phyloP scores from a whole-genome alignment of 2,113 vertebrate species.

The Heloderma charlesbogerti region DNA sequence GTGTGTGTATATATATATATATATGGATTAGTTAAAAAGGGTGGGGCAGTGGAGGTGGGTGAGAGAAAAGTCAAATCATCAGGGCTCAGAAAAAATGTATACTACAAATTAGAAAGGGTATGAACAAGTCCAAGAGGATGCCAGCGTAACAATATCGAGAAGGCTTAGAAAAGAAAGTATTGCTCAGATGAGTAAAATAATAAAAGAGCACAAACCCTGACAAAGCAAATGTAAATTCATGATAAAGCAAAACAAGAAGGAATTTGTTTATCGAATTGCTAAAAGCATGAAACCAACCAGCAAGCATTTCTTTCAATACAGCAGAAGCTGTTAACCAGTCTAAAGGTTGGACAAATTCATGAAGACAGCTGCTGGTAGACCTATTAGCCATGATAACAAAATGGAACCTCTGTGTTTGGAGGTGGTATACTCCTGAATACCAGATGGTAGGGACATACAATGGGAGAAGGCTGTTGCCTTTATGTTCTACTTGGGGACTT shows the following conservation, averaged over 20 bases:
- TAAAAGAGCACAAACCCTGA: neutral
- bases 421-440: neutral
- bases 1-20: too few species aligned
- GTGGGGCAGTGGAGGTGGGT: neutral
- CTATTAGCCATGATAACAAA: neutral
- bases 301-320: neutral
- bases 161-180: neutral
- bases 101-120: neutral
- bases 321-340: neutral
- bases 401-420: neutral
- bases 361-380: neutral
- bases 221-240: neutral
- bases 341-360: neutral
- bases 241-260: neutral
- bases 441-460: neutral
- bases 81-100: neutral
- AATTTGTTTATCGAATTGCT: neutral
- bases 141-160: neutral
- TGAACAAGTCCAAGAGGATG: neutral
- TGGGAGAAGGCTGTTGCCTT: neutral
- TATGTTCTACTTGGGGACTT: neutral
- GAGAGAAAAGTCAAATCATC: neutral
- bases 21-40: neutral
- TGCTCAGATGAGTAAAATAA: neutral
- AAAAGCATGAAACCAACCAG: neutral